Evolutionary conservation across 2,113 vertebrate genomes (phyloP).

Genomic region (Ochotona princeps): DNA sequence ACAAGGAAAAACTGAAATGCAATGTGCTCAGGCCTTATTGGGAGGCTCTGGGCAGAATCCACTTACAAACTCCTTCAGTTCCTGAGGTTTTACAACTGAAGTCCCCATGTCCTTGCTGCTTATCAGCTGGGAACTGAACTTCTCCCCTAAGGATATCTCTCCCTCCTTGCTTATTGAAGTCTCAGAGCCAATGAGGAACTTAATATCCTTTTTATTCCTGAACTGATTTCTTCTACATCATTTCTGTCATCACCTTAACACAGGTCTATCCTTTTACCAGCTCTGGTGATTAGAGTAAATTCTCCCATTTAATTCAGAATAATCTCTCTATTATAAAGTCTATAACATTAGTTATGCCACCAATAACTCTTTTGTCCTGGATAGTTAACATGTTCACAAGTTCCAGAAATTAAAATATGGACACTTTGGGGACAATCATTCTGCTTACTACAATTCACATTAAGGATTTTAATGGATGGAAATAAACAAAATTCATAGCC

Average conservation of each 20-base stretch:
- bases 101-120: not conserved
- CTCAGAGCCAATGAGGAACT: not conserved
- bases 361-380: not conserved
- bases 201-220: not conserved
- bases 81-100: not conserved
- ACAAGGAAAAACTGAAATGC: not conserved
- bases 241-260: not conserved
- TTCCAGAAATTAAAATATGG: not conserved
- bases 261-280: not conserved
- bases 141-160: not conserved
- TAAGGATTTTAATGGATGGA: conserved; percentile 11
- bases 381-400: not conserved
- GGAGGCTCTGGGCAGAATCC: not conserved
- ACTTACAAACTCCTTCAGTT: not conserved
- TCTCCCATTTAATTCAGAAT: not conserved
- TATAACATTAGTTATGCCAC: not conserved
- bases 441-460: not conserved
- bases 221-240: not conserved
- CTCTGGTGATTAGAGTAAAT: not conserved
- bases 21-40: not conserved
- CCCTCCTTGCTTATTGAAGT: not conserved
- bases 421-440: not conserved
- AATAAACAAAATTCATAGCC: not conserved
- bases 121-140: not conserved
- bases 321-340: not conserved